phyloP scores from a whole-genome alignment of 1,140 invertebrate genomes.

The Drosophila kurseongensis region DNA sequence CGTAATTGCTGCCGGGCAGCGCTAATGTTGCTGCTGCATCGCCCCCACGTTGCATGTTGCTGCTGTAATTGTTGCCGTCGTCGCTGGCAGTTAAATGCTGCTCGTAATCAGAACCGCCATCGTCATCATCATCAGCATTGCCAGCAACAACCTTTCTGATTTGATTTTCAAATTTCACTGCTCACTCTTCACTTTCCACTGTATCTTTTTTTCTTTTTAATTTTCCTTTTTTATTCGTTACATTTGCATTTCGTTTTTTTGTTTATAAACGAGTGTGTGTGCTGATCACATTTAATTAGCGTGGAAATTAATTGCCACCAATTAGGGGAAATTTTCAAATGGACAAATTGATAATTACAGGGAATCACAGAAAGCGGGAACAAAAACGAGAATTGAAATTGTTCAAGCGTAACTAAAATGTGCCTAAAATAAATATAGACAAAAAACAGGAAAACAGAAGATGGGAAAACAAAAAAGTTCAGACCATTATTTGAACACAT shows the following conservation, averaged over 20 bases:
- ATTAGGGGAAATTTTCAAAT: slow-evolving; percentile 54
- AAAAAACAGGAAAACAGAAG: background rate
- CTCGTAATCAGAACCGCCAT: slow-evolving; percentile 13
- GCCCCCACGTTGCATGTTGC: slow-evolving; percentile 10
- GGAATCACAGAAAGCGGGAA: slow-evolving; percentile 17
- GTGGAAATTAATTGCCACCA: slow-evolving; percentile 60
- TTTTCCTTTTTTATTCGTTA: background rate
- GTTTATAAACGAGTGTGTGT: background rate
- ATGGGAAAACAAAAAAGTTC: background rate
- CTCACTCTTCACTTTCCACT: too few species aligned
- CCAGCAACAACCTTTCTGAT: slow-evolving; percentile 18
- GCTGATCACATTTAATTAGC: slow-evolving; percentile 58
- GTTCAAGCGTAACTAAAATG: slow-evolving; percentile 22
- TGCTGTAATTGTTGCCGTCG: slow-evolving; percentile 8
- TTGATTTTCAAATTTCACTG: slow-evolving; percentile 45
- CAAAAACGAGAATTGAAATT: slow-evolving; percentile 8
- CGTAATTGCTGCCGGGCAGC: slow-evolving; percentile 21
- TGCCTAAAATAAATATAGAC: slow-evolving; percentile 2
- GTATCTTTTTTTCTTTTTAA: background rate
- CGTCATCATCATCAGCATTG: slow-evolving; percentile 10
- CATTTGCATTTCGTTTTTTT: slow-evolving; percentile 27
- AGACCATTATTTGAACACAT: background rate
- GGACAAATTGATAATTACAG: slow-evolving; percentile 60
- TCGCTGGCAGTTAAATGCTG: slow-evolving; percentile 24
- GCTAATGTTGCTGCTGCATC: slow-evolving; percentile 1